phyloP scores from a whole-genome alignment of 2,797 vertebrate genomes.

The Gallinago nigripennis region DNA sequence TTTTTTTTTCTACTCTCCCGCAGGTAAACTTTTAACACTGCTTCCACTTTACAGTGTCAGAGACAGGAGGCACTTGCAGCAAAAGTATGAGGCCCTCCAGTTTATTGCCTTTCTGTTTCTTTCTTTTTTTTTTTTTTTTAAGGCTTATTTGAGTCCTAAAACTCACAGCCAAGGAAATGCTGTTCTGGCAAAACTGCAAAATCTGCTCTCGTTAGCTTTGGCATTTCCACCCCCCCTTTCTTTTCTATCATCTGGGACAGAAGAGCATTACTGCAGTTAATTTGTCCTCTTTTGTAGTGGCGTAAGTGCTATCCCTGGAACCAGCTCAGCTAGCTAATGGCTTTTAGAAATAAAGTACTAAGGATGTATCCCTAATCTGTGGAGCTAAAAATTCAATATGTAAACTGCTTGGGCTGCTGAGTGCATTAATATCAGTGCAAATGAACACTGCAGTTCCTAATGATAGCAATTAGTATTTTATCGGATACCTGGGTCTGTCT shows the following conservation, averaged over 20 bases:
- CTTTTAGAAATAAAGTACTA: conserved; percentile 18
- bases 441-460: conserved; percentile 14
- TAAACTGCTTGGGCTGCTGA: conserved; percentile 33
- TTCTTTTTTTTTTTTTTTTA: neutral
- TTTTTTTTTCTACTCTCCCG: neutral
- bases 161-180: neutral
- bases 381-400: conserved; percentile 14
- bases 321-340: conserved; percentile 32
- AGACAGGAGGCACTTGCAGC: neutral
- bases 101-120: neutral
- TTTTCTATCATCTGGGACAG: neutral
- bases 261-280: conserved; percentile 43
- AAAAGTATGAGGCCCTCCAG: neutral
- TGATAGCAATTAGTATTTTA: conserved; percentile 36
- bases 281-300: conserved; percentile 43
- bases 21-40: neutral
- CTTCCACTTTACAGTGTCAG: neutral
- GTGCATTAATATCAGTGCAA: neutral
- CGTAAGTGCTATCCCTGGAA: neutral
- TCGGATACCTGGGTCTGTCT: conserved; percentile 1
- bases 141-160: neutral
- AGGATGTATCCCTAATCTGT: conserved; percentile 18
- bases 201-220: neutral
- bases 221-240: neutral
- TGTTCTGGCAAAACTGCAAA: conserved; percentile 20